These are phyloP conservation scores for Cliona cf. orientalis DNA, from an alignment of 37 sponge, comb jelly and placozoan species.

Conservation along the genomic window DNA sequence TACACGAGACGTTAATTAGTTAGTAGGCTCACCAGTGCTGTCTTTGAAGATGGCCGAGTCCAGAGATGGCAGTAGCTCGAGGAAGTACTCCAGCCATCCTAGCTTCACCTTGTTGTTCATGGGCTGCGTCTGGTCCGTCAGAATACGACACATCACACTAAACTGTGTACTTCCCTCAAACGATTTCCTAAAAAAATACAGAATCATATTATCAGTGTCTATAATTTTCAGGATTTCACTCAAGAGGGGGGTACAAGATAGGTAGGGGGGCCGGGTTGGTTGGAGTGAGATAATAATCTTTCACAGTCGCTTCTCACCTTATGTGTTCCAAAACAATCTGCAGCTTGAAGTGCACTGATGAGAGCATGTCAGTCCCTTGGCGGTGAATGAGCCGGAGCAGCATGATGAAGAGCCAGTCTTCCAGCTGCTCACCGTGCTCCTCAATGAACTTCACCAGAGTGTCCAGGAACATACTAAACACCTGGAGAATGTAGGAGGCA, in stretches of 20 bases:
- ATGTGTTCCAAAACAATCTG: slow-evolving; percentile 62
- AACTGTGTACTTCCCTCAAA: slow-evolving; percentile 77
- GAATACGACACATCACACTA: slow-evolving; percentile 57
- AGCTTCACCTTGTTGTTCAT: slow-evolving; percentile 81
- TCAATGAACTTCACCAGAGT: slow-evolving; percentile 57
- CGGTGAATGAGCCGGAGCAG: slow-evolving; percentile 72
- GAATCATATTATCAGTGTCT: neutral
- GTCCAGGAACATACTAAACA: slow-evolving; percentile 79
- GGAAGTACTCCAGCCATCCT: slow-evolving; percentile 80
- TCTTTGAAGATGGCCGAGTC: slow-evolving; percentile 73
- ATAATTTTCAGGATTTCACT: neutral
- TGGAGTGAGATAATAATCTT: too few species aligned
- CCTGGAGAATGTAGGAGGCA: slow-evolving; percentile 37
- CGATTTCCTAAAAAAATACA: slow-evolving; percentile 40
- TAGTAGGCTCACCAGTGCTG: slow-evolving; percentile 29
- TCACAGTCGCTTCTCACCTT: slow-evolving; percentile 33
- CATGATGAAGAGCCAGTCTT: slow-evolving; percentile 82
- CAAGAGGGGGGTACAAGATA: too few species aligned
- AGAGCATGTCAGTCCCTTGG: slow-evolving; percentile 74
- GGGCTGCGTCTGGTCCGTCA: slow-evolving; percentile 78
- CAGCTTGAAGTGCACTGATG: slow-evolving; percentile 67
- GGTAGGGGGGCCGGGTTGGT: too few species aligned
- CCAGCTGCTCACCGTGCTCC: slow-evolving; percentile 59
- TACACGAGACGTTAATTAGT: neutral
- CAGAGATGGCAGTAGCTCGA: slow-evolving; percentile 60